These are phyloP conservation scores for Serinus canaria DNA, from an alignment of 2,113 vertebrate genomes.

Conservation along the genomic window DNA sequence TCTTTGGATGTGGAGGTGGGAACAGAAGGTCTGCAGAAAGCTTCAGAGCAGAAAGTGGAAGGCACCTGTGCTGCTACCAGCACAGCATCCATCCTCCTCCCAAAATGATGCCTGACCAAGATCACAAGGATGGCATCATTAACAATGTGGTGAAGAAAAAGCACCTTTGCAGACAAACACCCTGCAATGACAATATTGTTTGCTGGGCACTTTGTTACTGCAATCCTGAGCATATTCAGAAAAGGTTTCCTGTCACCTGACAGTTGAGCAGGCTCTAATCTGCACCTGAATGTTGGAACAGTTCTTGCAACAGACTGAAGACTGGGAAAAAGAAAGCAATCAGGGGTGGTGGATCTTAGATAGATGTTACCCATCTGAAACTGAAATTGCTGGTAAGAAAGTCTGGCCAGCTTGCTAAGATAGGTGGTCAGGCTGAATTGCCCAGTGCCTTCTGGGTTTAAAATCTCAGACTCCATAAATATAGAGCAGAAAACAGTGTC, in stretches of 20 bases:
- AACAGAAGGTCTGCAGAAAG: background rate
- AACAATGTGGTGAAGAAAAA: background rate
- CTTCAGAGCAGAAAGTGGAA: background rate
- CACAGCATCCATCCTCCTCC: accelerated
- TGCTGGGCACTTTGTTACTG: background rate
- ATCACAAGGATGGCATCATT: background rate
- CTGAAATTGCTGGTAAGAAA: background rate
- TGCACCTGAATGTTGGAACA: background rate
- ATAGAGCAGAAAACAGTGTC: background rate
- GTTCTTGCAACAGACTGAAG: background rate
- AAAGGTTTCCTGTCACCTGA: background rate
- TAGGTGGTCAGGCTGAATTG: background rate
- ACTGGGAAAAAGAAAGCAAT: background rate
- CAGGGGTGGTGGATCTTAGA: background rate
- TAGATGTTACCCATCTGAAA: background rate
- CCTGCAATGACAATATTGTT: background rate
- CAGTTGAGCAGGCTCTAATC: background rate
- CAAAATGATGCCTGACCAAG: background rate
- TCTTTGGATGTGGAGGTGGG: background rate
- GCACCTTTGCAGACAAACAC: background rate
- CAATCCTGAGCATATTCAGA: background rate
- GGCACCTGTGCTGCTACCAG: background rate
- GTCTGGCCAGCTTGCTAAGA: background rate
- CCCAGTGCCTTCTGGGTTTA: background rate
- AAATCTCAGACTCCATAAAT: background rate